Percentiles rank a stretch among this genome's conserved stretches.
Evolutionary conservation across 2,888 invertebrate species (phyloP).

Genomic region (Caenorhabditis sp.): DNA sequence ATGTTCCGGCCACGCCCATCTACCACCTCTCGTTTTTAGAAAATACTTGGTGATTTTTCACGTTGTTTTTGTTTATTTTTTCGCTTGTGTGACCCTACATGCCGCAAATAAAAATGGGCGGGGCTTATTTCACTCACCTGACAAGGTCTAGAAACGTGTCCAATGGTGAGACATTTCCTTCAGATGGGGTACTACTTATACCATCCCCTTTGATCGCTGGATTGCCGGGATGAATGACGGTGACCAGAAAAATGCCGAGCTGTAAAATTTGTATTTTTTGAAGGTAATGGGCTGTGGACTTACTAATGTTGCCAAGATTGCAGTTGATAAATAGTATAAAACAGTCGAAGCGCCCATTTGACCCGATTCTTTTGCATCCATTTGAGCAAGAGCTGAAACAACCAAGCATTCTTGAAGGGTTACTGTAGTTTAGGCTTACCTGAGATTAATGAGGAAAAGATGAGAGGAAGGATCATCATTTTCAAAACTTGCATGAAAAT

Average conservation of each 20-base stretch:
- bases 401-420: background rate
- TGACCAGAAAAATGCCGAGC: constrained; percentile 77
- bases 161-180: constrained; percentile 73
- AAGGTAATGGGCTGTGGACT: background rate
- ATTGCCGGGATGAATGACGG: constrained; percentile 78
- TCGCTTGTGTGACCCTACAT: too few species aligned
- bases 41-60: too few species aligned
- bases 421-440: constrained; percentile 72
- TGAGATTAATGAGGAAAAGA: constrained; percentile 84
- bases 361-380: constrained; percentile 68
- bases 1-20: too few species aligned
- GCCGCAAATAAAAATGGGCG: too few species aligned
- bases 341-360: constrained; percentile 77
- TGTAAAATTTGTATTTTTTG: constrained; percentile 27
- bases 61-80: too few species aligned
- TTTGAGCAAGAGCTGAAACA: constrained; percentile 65
- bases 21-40: too few species aligned
- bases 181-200: constrained; percentile 48
- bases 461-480: constrained; percentile 86
- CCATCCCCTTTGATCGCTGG: constrained; percentile 71
- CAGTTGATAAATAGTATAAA: constrained; percentile 77
- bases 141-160: constrained; percentile 89
- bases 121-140: constrained; percentile 75
- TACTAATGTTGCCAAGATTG: constrained; percentile 77
- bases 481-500: constrained; percentile 87